Base-by-base conservation (phyloP, 2,888 invertebrate species). In the Tineola bisselliella region DNA sequence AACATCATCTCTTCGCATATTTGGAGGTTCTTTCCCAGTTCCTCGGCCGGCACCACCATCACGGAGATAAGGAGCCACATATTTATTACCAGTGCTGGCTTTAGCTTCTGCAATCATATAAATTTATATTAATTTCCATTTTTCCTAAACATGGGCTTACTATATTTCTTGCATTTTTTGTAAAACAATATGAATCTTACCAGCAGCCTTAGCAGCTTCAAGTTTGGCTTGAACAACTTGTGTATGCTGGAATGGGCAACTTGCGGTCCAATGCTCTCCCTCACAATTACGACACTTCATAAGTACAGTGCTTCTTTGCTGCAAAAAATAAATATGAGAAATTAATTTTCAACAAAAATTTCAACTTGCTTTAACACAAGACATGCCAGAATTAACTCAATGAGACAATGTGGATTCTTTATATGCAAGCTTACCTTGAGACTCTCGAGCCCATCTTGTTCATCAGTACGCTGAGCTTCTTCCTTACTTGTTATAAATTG, bases 201-300 rank as follows among this genome's bases (percentile, higher is more conserved):
- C 87, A 65, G 78, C 66, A 63, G 75, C 70, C 66, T 86, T 87
- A 11, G 79, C 73, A 63, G 79, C 79, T 68, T 87, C 87, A 30
- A 81, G 89, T 74, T 91, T 92, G 62, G 89, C 84, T 66, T 91
- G 91, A 61, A 91, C 92, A 70, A 93, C 87, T 68, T 92, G 91
- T 0, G 95, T 94, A 71, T 98, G 96, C 83, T 97, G 98, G 90
- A 96, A 99, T 0, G 99, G 99, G 89, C 99, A 99, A 74, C 95
- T 94, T 44, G 96, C 92, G 38, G 98, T 98, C 98, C 98, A 99
- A 89, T 99, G 99, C 75, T 98, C 98, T 61, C 98, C 96, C 72
- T 93, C 93, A 78, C 97, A 97, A 63, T 92, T 94, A 79, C 97
- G 91, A 73, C 97, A 97, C 75, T 94, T 95, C 65, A 94, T 93